Percentiles rank a stretch among this genome's conserved stretches.
Evolutionary conservation across 2,888 invertebrate species (phyloP).

Genomic region (Chrysolina haemoptera): DNA sequence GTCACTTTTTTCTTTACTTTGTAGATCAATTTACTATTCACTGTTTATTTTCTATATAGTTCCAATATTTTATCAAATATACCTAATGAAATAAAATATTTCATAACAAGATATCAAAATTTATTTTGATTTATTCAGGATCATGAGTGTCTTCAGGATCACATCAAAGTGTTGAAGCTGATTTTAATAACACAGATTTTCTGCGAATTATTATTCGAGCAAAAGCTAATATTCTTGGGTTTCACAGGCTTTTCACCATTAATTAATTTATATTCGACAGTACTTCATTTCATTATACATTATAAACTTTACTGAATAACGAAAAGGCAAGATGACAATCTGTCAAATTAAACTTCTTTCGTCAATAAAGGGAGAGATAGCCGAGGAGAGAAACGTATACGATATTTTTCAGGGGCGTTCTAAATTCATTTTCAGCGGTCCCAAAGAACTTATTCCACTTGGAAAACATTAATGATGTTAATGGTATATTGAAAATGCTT

Average conservation of each 20-base stretch:
- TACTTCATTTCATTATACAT: constrained; percentile 55
- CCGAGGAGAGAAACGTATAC: background rate
- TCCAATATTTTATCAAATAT: too few relatives aligned
- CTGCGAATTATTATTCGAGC: constrained; percentile 21
- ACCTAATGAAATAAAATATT: too few relatives aligned
- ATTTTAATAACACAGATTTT: background rate
- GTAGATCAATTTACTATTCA: too few relatives aligned
- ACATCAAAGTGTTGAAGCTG: too few relatives aligned
- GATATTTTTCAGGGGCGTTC: background rate
- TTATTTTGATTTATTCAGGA: too few relatives aligned
- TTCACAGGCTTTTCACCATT: constrained; percentile 35
- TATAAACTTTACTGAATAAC: constrained; percentile 55
- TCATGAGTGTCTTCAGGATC: background rate
- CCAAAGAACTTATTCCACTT: background rate
- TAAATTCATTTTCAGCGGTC: background rate
- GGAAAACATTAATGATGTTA: background rate
- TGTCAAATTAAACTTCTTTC: constrained; percentile 61
- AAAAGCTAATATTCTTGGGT: constrained; percentile 36
- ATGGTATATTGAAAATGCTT: background rate
- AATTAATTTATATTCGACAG: constrained; percentile 53
- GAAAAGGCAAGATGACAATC: constrained; percentile 59
- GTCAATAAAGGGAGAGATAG: constrained; percentile 58
- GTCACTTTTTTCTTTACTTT: too few relatives aligned
- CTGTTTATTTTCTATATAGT: too few relatives aligned
- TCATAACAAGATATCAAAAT: background rate